phyloP scores from a whole-genome alignment of 2,113 vertebrate genomes.

The Copsychus sechellarum region DNA sequence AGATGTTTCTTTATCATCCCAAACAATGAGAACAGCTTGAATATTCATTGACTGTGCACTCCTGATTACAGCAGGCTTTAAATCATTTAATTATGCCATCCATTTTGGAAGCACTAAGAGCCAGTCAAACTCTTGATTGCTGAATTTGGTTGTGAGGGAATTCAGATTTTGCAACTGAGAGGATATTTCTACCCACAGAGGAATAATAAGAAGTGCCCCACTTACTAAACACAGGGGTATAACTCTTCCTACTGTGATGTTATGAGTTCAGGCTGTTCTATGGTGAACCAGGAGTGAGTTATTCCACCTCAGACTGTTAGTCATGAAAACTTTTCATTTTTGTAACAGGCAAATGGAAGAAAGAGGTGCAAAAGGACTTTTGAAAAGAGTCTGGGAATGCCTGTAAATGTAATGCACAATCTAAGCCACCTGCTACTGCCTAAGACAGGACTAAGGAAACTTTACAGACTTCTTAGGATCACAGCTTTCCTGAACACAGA shows the following conservation, averaged over 20 bases:
- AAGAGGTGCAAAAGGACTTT: neutral
- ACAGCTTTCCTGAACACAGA: neutral
- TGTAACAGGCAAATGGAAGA: neutral
- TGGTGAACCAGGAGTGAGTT: neutral
- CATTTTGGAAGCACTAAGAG: slow-evolving; percentile 63
- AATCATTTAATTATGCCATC: slow-evolving; percentile 69
- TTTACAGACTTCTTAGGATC: neutral
- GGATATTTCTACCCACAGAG: neutral
- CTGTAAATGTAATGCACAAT: neutral
- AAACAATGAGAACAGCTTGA: slow-evolving; percentile 62
- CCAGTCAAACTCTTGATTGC: slow-evolving; percentile 61
- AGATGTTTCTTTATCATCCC: neutral
- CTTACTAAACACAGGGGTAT: neutral
- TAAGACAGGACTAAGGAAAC: neutral
- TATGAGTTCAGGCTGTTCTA: neutral
- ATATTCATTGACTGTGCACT: slow-evolving; percentile 72
- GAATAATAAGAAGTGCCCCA: neutral
- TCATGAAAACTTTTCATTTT: neutral
- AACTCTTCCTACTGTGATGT: neutral
- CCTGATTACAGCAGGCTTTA: slow-evolving; percentile 57
- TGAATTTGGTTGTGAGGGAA: slow-evolving; percentile 44
- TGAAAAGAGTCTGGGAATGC: neutral
- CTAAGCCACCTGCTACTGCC: neutral
- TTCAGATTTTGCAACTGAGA: slow-evolving; percentile 32
- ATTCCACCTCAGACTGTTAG: neutral